Conservation (phyloP, 92 coral and sea anemone genomes). For the Pocillopora meandrina region DNA sequence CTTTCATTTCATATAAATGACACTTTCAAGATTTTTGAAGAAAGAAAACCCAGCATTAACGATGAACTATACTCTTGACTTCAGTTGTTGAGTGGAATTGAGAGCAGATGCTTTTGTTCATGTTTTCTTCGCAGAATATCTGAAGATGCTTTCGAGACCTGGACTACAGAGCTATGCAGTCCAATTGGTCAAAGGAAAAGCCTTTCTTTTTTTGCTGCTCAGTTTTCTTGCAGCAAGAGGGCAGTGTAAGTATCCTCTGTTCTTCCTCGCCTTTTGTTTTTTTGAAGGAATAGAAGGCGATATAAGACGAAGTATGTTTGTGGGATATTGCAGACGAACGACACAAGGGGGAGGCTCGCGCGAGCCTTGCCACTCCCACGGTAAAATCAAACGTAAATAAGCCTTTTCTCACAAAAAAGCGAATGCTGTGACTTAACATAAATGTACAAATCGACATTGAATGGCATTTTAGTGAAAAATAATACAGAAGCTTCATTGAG, state of each 20-base stretch:
- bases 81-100: not conserved
- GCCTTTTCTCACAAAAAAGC: too few relatives aligned
- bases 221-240: not conserved
- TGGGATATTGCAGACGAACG: not conserved
- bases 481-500: too few relatives aligned
- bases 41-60: not conserved
- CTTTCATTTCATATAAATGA: not conserved
- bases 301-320: too few relatives aligned
- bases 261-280: not conserved
- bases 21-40: not conserved
- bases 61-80: not conserved
- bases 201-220: not conserved
- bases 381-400: too few relatives aligned
- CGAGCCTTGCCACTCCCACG: too few relatives aligned
- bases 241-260: not conserved
- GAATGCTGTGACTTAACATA: too few relatives aligned
- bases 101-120: not conserved
- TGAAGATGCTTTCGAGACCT: conserved; percentile 9
- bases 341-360: too few relatives aligned
- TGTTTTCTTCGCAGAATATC: not conserved
- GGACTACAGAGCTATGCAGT: conserved; percentile 28
- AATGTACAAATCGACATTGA: too few relatives aligned
- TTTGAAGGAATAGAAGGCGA: not conserved
- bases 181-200: conserved; percentile 1
- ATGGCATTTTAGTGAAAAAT: too few relatives aligned